These are phyloP conservation scores for Chrysolina haemoptera DNA, from an alignment of 2,888 invertebrate species.

Conservation along the genomic window DNA sequence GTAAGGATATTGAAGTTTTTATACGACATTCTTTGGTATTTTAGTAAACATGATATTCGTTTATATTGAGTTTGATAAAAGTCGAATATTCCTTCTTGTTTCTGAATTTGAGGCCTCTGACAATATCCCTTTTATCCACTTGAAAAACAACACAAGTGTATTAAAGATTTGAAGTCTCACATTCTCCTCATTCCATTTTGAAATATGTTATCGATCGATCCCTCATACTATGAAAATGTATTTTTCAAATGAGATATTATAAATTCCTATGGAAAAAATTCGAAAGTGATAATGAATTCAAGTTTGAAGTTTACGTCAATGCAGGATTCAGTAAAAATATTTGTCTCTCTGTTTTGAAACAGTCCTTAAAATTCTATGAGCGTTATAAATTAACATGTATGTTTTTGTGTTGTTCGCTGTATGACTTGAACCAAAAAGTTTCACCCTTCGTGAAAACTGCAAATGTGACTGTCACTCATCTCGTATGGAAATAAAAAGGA, in stretches of 20 bases:
- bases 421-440: constrained; percentile 33
- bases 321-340: neutral
- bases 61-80: neutral
- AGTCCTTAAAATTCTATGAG: constrained; percentile 44
- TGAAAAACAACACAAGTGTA: neutral
- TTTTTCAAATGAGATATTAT: too few species aligned
- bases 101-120: neutral
- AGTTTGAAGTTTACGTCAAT: neutral
- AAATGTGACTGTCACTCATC: constrained; percentile 39
- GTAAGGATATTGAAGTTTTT: constrained; percentile 25
- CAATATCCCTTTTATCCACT: neutral
- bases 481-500: neutral
- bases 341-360: neutral
- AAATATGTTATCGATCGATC: too few species aligned
- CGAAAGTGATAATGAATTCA: too few species aligned
- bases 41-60: neutral
- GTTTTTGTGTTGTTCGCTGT: constrained; percentile 36
- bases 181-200: too few species aligned
- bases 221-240: too few species aligned
- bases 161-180: too few species aligned
- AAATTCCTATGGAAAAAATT: too few species aligned
- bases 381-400: constrained; percentile 39
- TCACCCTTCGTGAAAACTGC: constrained; percentile 15
- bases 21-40: neutral
- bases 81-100: neutral